Conservation (phyloP, 2,113 vertebrate genomes). For the Thamnophis sirtalis region DNA sequence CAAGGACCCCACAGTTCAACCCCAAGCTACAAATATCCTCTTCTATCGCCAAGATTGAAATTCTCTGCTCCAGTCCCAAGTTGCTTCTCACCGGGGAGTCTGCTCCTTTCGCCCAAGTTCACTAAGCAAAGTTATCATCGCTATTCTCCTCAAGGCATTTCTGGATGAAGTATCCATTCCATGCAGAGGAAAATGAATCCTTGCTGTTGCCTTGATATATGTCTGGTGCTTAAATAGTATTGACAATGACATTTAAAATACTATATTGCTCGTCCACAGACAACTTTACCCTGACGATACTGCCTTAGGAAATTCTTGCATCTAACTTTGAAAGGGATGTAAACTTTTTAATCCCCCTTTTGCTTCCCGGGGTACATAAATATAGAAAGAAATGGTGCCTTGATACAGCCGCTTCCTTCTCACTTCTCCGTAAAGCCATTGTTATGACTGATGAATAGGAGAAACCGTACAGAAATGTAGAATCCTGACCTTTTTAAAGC, state of each 20-base stretch:
- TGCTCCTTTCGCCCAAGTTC: fast-evolving
- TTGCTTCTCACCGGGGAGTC: background rate
- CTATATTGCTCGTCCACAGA: constrained; percentile 7
- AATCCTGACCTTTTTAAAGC: background rate
- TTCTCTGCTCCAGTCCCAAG: background rate
- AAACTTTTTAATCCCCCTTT: constrained; percentile 9
- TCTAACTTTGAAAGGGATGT: background rate
- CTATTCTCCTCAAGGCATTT: background rate
- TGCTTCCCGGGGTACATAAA: background rate
- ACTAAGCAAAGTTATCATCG: fast-evolving
- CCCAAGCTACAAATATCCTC: background rate
- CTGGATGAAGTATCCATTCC: background rate
- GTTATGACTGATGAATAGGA: background rate
- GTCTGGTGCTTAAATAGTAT: constrained; percentile 14
- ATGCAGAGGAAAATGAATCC: background rate
- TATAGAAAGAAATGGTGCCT: background rate
- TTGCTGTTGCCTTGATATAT: background rate
- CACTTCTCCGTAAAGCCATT: background rate
- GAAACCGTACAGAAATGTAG: background rate
- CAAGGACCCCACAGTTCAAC: background rate
- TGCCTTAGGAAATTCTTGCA: constrained; percentile 8
- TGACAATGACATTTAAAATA: constrained; percentile 30
- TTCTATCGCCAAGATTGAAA: background rate
- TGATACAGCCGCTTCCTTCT: background rate
- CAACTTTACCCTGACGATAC: background rate